Evolutionary conservation across 2,113 vertebrate genomes (phyloP), one percentile per base, ranked within the genome.

Genomic region (Halichoerus grypus): DNA sequence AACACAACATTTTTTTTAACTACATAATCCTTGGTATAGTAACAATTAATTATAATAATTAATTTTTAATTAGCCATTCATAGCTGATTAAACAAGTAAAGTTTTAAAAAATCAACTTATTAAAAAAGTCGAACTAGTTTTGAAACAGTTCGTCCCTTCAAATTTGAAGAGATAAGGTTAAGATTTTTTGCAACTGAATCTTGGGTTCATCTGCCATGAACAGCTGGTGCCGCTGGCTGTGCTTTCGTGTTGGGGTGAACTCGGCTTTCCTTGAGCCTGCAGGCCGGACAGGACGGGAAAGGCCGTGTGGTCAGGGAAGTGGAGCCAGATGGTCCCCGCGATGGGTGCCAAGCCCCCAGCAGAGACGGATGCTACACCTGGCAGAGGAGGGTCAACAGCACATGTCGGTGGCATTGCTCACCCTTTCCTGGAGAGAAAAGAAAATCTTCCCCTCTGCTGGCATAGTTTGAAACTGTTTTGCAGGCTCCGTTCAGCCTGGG

Each of bases 241-340:
- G n/a, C 77, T 86, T 33, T 86, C 18, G 65, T 96, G 59, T 92
- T 0, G 0, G 77, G 51, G 67, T 71, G n/a, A 57, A 87, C 63
- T 74, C 19, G 42, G 79, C n/a, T 88, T 94, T 65, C n/a, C 81
- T 67, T 61, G 63, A 71, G 33, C n/a, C 42, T 83, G 69, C 46
- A 74, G 46, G 22, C 59, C 55, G 4, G 26, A 16, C 16, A 51
- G 51, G 28, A 61, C 83, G 39, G n/a, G 49, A 95, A 86, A 63
- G 53, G 53, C 81, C 16, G 0, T 7, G 61, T 11, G 0, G 13
- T 84, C 77, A 51, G 42, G 31, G 65, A 80, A 18, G 53, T 31
- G 15, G 63, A 84, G 26, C 96, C 95, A 97, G 86, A 94, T 95
- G 97, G 95, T 94, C 79, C 91, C 67, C 16, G 31, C 1, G 15